Conservation (phyloP, 92 coral and sea anemone species). For the Plumapathes pennacea region DNA sequence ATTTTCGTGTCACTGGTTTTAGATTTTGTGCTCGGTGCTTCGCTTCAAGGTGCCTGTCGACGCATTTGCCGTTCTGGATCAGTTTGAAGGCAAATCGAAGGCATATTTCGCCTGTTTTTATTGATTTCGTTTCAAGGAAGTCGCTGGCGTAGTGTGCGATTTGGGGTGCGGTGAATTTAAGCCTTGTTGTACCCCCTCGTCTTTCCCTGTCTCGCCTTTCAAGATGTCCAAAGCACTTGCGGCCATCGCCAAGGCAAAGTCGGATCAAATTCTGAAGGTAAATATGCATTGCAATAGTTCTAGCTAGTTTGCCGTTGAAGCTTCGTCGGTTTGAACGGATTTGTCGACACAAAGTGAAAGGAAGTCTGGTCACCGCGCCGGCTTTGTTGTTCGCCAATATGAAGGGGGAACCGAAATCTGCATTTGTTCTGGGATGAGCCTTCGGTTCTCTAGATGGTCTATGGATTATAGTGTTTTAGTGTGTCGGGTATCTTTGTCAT, state of each 20-base stretch:
- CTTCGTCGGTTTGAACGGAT: background rate
- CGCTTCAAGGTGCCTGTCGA: conserved; percentile 10
- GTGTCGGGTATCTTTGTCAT: too few species aligned
- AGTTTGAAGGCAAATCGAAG: conserved; percentile 11
- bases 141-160: conserved; percentile 44
- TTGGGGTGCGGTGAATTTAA: conserved; percentile 93
- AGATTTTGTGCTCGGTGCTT: conserved; percentile 37
- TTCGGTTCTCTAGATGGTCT: conserved; percentile 42
- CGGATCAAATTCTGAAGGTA: conserved; percentile 91
- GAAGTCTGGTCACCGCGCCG: conserved; percentile 84
- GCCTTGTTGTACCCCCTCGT: conserved; percentile 91
- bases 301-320: background rate
- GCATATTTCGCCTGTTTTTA: conserved; percentile 13
- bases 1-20: conserved; percentile 76
- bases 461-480: conserved; percentile 20
- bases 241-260: conserved; percentile 92
- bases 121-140: conserved; percentile 4
- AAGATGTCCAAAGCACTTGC: conserved; percentile 92
- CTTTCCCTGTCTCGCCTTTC: conserved; percentile 70
- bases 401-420: conserved; percentile 72
- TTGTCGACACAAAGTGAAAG: conserved; percentile 33
- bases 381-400: conserved; percentile 77
- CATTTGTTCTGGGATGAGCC: too few species aligned
- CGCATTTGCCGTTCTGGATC: conserved; percentile 15
- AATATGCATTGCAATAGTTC: conserved; percentile 7